Conservation (phyloP, 2,797 vertebrate genomes). For the Stomatorhinus walkeri region DNA sequence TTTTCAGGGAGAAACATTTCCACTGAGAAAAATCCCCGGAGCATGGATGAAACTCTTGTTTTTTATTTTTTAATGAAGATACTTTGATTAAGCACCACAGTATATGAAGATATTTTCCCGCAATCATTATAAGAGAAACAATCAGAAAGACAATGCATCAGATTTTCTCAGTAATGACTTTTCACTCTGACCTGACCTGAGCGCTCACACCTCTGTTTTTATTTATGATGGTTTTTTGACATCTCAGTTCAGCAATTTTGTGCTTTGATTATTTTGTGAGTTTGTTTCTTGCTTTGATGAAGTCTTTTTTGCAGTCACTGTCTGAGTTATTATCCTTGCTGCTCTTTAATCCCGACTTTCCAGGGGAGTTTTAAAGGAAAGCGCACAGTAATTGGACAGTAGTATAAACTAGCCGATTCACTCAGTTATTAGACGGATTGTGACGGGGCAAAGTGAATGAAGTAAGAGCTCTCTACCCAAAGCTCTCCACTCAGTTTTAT, state of each 20-base stretch:
- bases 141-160: not conserved
- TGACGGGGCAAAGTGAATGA: not conserved
- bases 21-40: not conserved
- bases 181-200: not conserved
- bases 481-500: not conserved
- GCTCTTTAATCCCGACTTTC: not conserved
- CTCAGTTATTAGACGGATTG: not conserved
- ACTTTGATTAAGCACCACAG: not conserved
- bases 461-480: not conserved
- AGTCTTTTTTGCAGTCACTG: not conserved
- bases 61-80: not conserved
- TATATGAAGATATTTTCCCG: not conserved
- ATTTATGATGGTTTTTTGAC: not conserved
- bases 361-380: not conserved
- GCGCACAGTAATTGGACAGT: not conserved
- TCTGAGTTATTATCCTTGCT: not conserved
- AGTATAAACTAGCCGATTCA: not conserved
- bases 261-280: not conserved
- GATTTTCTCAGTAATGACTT: constrained; percentile 4
- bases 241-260: not conserved
- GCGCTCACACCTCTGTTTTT: not conserved
- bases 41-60: not conserved
- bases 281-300: not conserved
- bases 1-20: not conserved
- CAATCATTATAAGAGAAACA: not conserved